Evolutionary conservation across 2,888 invertebrate genomes (phyloP).

Genomic region (Cerastoderma edule): DNA sequence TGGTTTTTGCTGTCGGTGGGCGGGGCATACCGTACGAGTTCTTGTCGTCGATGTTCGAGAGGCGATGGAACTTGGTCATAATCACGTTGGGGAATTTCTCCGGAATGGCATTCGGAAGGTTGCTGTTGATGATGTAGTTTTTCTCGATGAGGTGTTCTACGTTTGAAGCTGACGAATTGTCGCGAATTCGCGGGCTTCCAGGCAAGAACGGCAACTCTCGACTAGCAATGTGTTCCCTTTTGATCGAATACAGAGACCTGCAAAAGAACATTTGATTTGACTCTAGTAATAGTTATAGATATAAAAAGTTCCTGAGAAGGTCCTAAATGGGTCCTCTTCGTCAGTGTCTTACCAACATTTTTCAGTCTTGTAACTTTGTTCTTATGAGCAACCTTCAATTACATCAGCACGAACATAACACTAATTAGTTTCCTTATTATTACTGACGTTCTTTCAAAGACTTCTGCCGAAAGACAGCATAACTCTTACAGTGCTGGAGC

Average conservation of each 20-base stretch:
- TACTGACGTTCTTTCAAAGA: too few species aligned
- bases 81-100: conserved; percentile 70
- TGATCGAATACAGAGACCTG: conserved; percentile 70
- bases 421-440: too few species aligned
- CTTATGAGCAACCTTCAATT: too few species aligned
- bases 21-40: conserved; percentile 72
- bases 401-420: too few species aligned
- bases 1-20: conserved; percentile 64
- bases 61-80: conserved; percentile 68
- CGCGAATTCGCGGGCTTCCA: conserved; percentile 18
- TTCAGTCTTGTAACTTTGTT: background rate
- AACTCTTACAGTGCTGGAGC: too few species aligned
- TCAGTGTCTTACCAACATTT: too few species aligned
- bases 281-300: too few species aligned
- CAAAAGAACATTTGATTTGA: conserved; percentile 16
- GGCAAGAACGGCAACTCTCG: conserved; percentile 56
- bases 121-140: conserved; percentile 67
- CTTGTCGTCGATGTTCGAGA: conserved; percentile 53
- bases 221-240: conserved; percentile 63
- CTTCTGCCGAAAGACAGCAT: too few species aligned
- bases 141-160: conserved; percentile 67
- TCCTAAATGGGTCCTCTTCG: too few species aligned
- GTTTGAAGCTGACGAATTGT: conserved; percentile 50
- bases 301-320: background rate
- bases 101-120: conserved; percentile 58